Base-by-base conservation (phyloP, 2,888 invertebrate genomes). In the Neuroscelio doddi region DNA sequence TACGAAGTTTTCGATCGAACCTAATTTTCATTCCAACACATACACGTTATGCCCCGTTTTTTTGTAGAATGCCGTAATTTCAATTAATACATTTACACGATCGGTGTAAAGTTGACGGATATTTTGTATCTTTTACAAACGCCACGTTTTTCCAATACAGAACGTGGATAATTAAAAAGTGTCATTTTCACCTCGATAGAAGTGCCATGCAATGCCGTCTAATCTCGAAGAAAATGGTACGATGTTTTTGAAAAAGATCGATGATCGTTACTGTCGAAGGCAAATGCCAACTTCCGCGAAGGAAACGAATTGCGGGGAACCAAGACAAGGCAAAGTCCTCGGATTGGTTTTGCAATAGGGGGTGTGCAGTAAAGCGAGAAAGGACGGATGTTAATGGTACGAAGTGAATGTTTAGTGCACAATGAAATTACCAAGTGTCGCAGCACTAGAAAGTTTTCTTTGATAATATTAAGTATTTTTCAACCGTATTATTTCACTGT, bases 351-450 rank as follows among this genome's bases (percentile, higher is more conserved):
- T 38, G 16, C 17, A 14, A 38, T 8, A 38, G 38, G 38, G 38
- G 16, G n/a, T 38, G 38, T 8, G 38, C 38, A 16, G 16, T 16
- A 16, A 16, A 38, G 16, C 38, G 38, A 16, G 38, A 38, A 38
- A 38, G 38, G 38, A 38, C 16, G 38, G 32, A 49, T 63, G 45
- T 58, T 56, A 57, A 59, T 55, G 57, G 68, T 71, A 62, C 61
- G 38, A 42, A 61, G 64, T 47, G 41, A 56, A 68, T 56, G 69
- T 62, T 17, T 7, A 16, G 9, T 16, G 16, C n/a, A n/a, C n/a
- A n/a, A n/a, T n/a, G n/a, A n/a, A n/a, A n/a, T n/a, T n/a, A n/a
- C n/a, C n/a, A n/a, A n/a, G n/a, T n/a, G n/a, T n/a, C n/a, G n/a
- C n/a, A n/a, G n/a, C n/a, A n/a, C n/a, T n/a, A n/a, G n/a, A n/a